Evolutionary conservation across 2,797 vertebrate species (phyloP), one percentile per base, ranked within the genome.

Genomic region (Epinephelus awoara): DNA sequence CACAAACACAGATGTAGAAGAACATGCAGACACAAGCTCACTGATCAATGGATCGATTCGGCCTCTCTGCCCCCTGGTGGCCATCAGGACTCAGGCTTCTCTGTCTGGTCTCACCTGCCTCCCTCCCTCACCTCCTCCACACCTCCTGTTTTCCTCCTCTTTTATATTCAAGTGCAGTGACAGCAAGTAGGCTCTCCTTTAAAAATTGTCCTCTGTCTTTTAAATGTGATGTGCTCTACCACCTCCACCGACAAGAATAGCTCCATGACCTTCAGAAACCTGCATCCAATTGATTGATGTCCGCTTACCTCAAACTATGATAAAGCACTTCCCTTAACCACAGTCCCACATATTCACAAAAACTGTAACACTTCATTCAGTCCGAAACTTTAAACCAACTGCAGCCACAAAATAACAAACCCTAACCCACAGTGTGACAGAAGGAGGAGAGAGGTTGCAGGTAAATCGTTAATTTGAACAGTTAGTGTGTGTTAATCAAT

Each of bases 181-280:
- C 40, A 9, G 57, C 71, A 55, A 42, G 58, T 51, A 38, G 17
- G 21, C 57, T 80, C 77, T 72, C 57, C 58, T 71, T 56, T 56
- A 67, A 85, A 59, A 76, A 55, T 38, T 57, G 67, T 69, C 73
- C 79, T 51, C 51, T 66, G 51, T 74, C n/a, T 82, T 83, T 70
- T 75, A 63, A 86, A 83, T 52, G 75, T 25, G 74, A 75, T 78
- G 67, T 75, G 85, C 83, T 82, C 79, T 29, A 80, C 64, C 70
- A 68, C 73, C 79, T 85, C 64, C 73, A 50, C 64, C 3, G 42
- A 76, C 76, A 51, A 46, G 71, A 80, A 85, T 27, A 75, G 72
- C 77, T 51, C n/a, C 3, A 14, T 64, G 77, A 86, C 84, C 82
- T 86, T 88, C 77, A 83, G 57, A 79, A 77, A 83, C 49, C 51